Evolutionary conservation across 2,113 vertebrate species (phyloP), one percentile per base, ranked within the genome.

Genomic region (Indicator maculatus): DNA sequence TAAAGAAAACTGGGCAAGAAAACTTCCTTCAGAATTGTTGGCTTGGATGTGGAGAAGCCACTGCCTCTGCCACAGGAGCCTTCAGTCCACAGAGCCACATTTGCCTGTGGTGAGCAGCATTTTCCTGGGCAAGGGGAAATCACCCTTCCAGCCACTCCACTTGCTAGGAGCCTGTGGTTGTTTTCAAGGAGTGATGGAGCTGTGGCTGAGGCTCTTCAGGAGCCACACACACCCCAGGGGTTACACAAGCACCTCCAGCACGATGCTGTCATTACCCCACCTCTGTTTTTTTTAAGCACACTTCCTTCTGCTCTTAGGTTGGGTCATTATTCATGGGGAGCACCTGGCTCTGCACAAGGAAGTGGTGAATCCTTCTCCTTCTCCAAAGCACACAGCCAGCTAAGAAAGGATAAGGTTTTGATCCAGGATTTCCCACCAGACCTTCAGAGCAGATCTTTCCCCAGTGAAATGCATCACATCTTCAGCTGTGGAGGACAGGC

Each of bases 271-370:
- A 93, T 91, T 67, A 69, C 93, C 93, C 86, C 93, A 88, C 93
- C 94, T 95, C 58, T 94, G 15, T 93, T 86, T 92, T 95, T 94
- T 95, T 95, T 38, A 64, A 69, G 39, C 36, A n/a, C 31, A 94
- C 93, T 96, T 96, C 94, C 95, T 93, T 58, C 90, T 94, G 44
- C 83, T 30, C 83, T 81, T 93, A 92, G 83, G 90, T 84, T 92
- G 92, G 77, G 83, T 93, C 63, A 72, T 83, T 95, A 81, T 95
- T 96, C 88, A 88, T 2, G 5, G 64, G 75, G 91, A 95, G 53
- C 60, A 93, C 83, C 45, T 21, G 9, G 20, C 39, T 81, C 77
- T 55, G 24, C 58, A 75, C 2, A 5, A 95, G 66, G 93, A 95
- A 91, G 88, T 2, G 0, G n/a, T 70, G 87, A 88, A 83, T 93